phyloP scores from a whole-genome alignment of 2,797 vertebrate species.

The Rhinatrema bivittatum region DNA sequence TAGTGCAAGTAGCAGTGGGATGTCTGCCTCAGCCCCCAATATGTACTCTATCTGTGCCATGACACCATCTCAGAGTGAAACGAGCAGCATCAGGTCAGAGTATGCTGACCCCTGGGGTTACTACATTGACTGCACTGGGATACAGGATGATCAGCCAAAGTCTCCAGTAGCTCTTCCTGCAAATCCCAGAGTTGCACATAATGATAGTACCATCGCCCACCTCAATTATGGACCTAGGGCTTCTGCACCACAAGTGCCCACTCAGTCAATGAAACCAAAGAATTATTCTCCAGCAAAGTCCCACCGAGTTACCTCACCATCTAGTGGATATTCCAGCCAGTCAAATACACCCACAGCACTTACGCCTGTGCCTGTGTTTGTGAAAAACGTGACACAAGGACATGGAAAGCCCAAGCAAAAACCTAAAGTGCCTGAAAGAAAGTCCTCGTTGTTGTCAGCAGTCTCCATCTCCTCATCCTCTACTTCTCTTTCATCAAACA shows the following conservation, averaged over 20 bases:
- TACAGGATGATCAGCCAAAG: constrained; percentile 59
- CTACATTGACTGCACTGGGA: constrained; percentile 71
- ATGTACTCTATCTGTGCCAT: constrained; percentile 79
- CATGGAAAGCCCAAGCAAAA: constrained; percentile 70
- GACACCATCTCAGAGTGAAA: constrained; percentile 88
- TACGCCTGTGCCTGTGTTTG: constrained; percentile 81
- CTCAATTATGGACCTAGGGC: constrained; percentile 46
- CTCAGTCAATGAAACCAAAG: constrained; percentile 57
- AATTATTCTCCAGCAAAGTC: constrained; percentile 79
- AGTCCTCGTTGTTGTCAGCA: constrained; percentile 91
- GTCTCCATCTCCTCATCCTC: constrained; percentile 88
- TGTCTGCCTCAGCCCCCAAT: constrained; percentile 67
- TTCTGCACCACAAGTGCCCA: constrained; percentile 41
- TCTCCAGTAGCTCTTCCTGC: constrained; percentile 35
- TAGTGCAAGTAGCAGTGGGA: constrained; percentile 76
- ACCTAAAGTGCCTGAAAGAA: constrained; percentile 91
- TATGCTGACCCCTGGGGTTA: constrained; percentile 89
- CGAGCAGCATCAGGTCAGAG: constrained; percentile 89
- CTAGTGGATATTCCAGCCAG: constrained; percentile 95
- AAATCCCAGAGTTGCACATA: constrained; percentile 22
- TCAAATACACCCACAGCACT: constrained; percentile 93
- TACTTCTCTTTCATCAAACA: constrained; percentile 90
- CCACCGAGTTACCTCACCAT: constrained; percentile 87
- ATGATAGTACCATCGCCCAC: constrained; percentile 45
- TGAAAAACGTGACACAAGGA: constrained; percentile 74